phyloP scores from a whole-genome alignment of 2,113 vertebrate genomes.

The Atrichornis clamosus region DNA sequence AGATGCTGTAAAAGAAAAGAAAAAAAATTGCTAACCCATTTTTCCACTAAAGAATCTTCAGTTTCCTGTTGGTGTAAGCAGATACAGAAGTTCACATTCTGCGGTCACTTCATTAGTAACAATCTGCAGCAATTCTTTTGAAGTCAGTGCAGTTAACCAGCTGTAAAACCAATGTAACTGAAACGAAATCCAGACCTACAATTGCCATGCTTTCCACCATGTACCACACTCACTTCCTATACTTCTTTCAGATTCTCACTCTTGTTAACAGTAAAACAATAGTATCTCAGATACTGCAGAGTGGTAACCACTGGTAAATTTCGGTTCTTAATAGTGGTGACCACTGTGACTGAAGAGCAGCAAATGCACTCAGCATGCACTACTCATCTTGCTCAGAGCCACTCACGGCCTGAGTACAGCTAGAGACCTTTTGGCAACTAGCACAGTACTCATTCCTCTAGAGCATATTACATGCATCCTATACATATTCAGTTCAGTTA shows the following conservation, averaged over 20 bases:
- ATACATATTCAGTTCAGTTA: not conserved
- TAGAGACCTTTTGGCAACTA: not conserved
- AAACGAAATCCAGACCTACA: not conserved
- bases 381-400: not conserved
- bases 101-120: not conserved
- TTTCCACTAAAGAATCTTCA: not conserved
- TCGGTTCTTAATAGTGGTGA: not conserved
- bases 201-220: not conserved
- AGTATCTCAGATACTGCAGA: not conserved
- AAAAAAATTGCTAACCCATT: not conserved
- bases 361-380: not conserved
- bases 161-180: not conserved
- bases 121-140: not conserved
- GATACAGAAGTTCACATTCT: not conserved
- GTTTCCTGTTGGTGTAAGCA: not conserved
- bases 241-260: not conserved
- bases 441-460: not conserved
- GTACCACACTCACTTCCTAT: not conserved
- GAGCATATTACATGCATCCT: not conserved
- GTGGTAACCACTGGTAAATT: not conserved
- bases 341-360: not conserved
- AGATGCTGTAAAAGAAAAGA: not conserved
- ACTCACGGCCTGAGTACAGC: not conserved
- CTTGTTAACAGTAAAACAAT: not conserved
- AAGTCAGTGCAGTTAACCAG: not conserved